Base-by-base conservation (phyloP, 2,888 invertebrate genomes). In the Aplocera efformata region DNA sequence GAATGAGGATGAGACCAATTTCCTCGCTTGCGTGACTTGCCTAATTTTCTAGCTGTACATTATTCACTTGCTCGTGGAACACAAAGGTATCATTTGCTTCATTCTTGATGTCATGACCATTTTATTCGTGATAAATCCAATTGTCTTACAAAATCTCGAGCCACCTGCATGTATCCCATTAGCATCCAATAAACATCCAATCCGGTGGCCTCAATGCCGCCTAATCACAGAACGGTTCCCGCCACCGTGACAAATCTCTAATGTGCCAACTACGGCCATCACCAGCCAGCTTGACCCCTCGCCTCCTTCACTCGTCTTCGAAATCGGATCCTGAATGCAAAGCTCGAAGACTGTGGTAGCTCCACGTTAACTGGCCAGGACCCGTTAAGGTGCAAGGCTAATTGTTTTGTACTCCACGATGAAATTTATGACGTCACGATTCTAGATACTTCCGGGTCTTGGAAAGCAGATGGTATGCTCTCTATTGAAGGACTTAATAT, bases 361-460 rank as follows among this genome's bases (percentile, higher is more conserved):
- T 66, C 66, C 41, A 7, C n/a, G 13, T 50, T 40, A 11, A 22
- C 42, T 62, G 64, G 74, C 39, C 49, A 53, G 50, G 58, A 55
- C 45, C 60, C 60, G 66, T 63, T 61, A 62, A 75, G 72, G 69
- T 74, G 72, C 60, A 72, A 76, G 71, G 69, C 76, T 79, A 79
- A 79, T 79, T 79, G 76, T 78, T 79, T 74, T 54, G 61, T 65
- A 68, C 60, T 57, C 60, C 53, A 59, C 50, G 53, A 49, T 41
- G 60, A 64, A 70, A 75, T 79, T 78, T 79, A 79, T 76, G 70
- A 72, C 74, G 68, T 75, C 75, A 78, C 73, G 75, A 65, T 47
- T 48, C 24, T 49, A 50, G 43, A 56, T 45, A 66, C 61, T 70
- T 67, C 70, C 69, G 60, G 56, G 60, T 42, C 40, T 25, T 24